Evolutionary conservation across 2,888 invertebrate genomes (phyloP).

Genomic region (Leucozona laternaria): DNA sequence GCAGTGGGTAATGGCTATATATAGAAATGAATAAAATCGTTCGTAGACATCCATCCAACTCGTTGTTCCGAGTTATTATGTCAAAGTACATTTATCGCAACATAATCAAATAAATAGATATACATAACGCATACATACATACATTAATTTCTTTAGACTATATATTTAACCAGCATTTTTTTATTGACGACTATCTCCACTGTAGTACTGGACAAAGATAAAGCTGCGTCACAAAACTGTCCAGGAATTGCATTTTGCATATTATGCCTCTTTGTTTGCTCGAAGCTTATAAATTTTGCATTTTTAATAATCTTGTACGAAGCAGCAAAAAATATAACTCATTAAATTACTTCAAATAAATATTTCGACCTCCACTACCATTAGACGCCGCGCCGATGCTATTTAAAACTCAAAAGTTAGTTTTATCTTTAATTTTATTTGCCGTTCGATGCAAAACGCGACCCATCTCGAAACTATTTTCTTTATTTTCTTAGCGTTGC

Average conservation of each 20-base stretch:
- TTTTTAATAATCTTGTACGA: not conserved
- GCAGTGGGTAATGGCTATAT: no score
- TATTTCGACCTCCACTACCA: not conserved
- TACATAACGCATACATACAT: no score
- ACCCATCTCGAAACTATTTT: not conserved
- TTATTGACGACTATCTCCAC: not conserved
- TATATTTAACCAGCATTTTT: not conserved
- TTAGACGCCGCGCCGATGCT: not conserved
- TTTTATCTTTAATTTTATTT: conserved; percentile 2
- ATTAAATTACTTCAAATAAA: not conserved
- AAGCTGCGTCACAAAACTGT: not conserved
- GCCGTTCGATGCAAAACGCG: not conserved
- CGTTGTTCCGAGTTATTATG: no score
- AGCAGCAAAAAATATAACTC: not conserved
- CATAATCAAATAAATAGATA: no score
- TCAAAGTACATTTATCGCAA: no score
- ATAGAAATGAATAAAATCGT: no score
- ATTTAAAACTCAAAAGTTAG: not conserved
- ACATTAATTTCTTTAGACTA: not conserved
- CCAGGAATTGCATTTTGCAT: conserved; percentile 1
- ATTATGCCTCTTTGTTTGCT: not conserved
- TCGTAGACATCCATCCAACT: no score
- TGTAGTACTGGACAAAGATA: not conserved
- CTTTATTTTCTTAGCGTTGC: conserved; percentile 35
- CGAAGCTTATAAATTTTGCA: not conserved